Evolutionary conservation across 2,797 vertebrate species (phyloP), one percentile per base, ranked within the genome.

Genomic region (Vespertilio murinus): DNA sequence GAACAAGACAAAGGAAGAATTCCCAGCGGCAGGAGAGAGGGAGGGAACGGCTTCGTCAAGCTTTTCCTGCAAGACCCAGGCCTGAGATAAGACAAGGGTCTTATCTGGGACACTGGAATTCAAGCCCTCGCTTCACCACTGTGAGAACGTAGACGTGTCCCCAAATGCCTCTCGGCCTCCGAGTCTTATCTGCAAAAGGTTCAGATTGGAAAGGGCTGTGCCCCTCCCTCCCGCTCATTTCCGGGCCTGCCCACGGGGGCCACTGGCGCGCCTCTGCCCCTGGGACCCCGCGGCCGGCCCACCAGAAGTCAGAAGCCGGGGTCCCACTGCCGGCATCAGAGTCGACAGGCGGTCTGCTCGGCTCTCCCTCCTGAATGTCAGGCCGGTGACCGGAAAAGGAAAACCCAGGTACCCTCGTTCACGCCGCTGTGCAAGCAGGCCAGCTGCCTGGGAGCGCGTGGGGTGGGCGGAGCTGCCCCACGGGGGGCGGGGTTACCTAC

Each of bases 251-350:
- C 22, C 45, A 16, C 2, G 0, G 0, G 20, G 38, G 35, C 20
- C 6, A 0, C 3, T 9, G 86, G 47, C 38, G n/a, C 20, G 12
- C 8, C 35, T 40, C 18, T 2, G 8, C 56, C 33, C 30, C 0
- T 0, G 0, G 0, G 30, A 9, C 9, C 4, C 71, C 23, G 45
- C 38, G 14, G 54, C 13, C 3, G 16, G 28, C 17, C 49, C 35
- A 5, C 28, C 25, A 17, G 61, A 5, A 47, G 33, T 38, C 5
- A 9, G 85, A 47, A 61, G n/a, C 33, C 59, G 23, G 79, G 49
- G 33, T 17, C 10, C 49, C 35, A 5, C 59, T 14, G 2, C 45
- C 20, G n/a, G 88, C 28, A 3, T 20, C 61, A 30, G 1, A 3
- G 70, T 25, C 0, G 2, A 38, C 3, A 9, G 40, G 47, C 20